phyloP scores from a whole-genome alignment of 1,140 invertebrate genomes.

The Drosophila athabasca region DNA sequence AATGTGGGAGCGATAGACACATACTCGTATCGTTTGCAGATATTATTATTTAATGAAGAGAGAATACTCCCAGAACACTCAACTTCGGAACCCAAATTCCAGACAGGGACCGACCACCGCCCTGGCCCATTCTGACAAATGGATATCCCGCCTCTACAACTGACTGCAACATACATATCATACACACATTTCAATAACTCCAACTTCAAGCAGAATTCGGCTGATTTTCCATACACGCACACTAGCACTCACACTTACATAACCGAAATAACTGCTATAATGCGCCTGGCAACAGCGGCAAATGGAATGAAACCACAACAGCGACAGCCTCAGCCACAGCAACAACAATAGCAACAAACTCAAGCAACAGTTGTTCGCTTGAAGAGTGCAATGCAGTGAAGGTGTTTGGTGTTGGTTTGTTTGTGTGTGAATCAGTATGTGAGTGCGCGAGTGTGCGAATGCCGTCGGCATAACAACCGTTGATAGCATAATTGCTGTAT shows the following conservation, averaged over 20 bases:
- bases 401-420: conserved; percentile 23
- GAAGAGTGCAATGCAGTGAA: conserved; percentile 36
- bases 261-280: conserved; percentile 17
- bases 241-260: conserved; percentile 21
- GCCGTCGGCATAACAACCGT: conserved; percentile 59
- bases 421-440: background rate
- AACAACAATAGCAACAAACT: conserved; percentile 34
- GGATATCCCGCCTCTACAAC: conserved; percentile 42
- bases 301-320: conserved; percentile 10
- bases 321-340: no score
- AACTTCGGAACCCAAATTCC: no score
- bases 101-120: no score
- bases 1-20: no score
- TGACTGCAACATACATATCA: conserved; percentile 47
- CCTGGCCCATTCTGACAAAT: background rate
- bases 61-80: no score
- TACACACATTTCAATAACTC: conserved; percentile 34
- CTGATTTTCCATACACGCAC: conserved; percentile 49
- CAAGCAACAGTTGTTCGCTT: conserved; percentile 57
- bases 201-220: conserved; percentile 43
- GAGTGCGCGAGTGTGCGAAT: background rate
- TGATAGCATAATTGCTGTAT: conserved; percentile 66
- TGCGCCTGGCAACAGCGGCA: conserved; percentile 55
- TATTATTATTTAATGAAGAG: no score
- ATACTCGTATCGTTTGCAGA: no score